phyloP scores from a whole-genome alignment of 1,140 invertebrate species.

The Heliothis virescens region DNA sequence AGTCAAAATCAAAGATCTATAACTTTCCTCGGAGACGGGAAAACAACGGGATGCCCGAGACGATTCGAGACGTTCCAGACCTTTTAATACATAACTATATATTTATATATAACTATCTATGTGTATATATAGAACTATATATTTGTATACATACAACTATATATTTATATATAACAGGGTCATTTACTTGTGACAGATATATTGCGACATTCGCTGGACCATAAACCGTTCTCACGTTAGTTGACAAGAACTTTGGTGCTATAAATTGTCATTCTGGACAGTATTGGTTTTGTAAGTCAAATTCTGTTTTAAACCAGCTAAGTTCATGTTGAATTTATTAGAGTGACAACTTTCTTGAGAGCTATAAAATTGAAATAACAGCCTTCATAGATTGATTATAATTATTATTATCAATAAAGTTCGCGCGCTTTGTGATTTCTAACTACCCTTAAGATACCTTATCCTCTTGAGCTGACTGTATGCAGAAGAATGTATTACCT shows the following conservation, averaged over 20 bases:
- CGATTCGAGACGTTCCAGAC: too few species aligned
- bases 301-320: slow-evolving; percentile 15
- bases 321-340: slow-evolving; percentile 13
- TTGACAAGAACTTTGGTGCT: slow-evolving; percentile 2
- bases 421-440: too few species aligned
- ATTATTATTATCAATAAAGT: too few species aligned
- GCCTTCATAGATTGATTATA: not conserved
- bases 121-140: too few species aligned
- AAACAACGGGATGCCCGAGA: too few species aligned
- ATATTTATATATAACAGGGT: slow-evolving; percentile 9
- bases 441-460: not conserved
- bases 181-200: slow-evolving; percentile 30
- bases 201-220: slow-evolving; percentile 1
- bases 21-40: too few species aligned
- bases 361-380: not conserved
- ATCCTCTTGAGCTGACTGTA: not conserved
- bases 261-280: slow-evolving; percentile 12
- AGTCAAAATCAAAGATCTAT: too few species aligned
- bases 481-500: slow-evolving; percentile 10
- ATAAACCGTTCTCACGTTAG: slow-evolving; percentile 26
- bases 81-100: too few species aligned
- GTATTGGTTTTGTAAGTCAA: slow-evolving; percentile 22
- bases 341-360: not conserved
- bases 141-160: too few species aligned
- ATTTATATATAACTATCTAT: too few species aligned